These are phyloP conservation scores for Yponomeuta cagnagella DNA, from an alignment of 2,888 invertebrate genomes.

Conservation along the genomic window DNA sequence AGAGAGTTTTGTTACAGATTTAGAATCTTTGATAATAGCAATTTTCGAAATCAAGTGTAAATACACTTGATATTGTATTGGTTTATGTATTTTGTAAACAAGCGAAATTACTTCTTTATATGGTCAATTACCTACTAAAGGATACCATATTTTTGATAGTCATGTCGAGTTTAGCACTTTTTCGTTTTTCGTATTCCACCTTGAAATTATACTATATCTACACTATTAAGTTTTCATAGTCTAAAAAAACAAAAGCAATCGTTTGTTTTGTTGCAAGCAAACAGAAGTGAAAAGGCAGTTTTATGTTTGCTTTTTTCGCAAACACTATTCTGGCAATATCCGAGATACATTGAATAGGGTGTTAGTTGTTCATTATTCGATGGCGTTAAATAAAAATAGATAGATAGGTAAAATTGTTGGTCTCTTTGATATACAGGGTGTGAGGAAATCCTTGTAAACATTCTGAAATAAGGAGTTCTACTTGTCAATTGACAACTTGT, in stretches of 20 bases:
- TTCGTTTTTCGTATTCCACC: not conserved
- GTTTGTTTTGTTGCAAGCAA: not conserved
- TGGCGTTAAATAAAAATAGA: conserved; percentile 2
- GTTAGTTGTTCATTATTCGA: conserved; percentile 5
- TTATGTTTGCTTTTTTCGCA: not conserved
- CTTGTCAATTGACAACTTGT: too few relatives aligned
- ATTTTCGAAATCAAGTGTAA: too few relatives aligned
- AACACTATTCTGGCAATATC: conserved; percentile 6
- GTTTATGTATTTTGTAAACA: too few relatives aligned
- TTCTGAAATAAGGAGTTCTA: too few relatives aligned
- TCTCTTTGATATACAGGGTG: not conserved
- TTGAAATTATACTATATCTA: not conserved
- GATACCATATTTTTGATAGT: not conserved
- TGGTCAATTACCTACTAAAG: not conserved
- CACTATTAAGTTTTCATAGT: conserved; percentile 16
- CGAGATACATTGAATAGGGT: not conserved
- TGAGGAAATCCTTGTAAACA: too few relatives aligned
- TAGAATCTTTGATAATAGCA: too few relatives aligned
- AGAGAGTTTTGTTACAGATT: too few relatives aligned
- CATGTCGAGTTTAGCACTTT: not conserved
- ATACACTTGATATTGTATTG: too few relatives aligned
- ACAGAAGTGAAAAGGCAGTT: not conserved
- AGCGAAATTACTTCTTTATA: not conserved
- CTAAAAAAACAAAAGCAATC: conserved; percentile 5
- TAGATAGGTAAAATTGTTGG: conserved; percentile 17